Evolutionary conservation across 2,797 vertebrate genomes (phyloP).

Genomic region (Lepilemur ruficaudatus): DNA sequence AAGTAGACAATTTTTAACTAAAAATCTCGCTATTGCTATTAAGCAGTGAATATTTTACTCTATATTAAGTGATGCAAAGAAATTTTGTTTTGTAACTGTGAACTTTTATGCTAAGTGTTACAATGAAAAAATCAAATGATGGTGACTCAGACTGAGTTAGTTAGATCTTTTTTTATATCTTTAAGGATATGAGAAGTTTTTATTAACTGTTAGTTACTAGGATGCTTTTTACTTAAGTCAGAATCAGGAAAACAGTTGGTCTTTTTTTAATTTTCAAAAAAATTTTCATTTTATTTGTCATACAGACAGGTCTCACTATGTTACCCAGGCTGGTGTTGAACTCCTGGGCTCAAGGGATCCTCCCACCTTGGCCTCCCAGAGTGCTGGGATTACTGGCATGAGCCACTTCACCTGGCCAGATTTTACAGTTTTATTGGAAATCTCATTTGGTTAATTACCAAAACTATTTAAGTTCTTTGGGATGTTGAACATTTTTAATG

Average conservation of each 20-base stretch:
- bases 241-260: conserved; percentile 14
- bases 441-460: conserved; percentile 23
- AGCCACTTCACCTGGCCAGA: background rate
- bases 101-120: background rate
- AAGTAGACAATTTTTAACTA: conserved; percentile 20
- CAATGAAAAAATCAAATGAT: conserved; percentile 14
- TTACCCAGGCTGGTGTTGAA: too few species aligned
- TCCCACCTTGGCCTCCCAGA: too few species aligned
- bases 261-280: background rate
- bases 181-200: conserved; percentile 22
- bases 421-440: conserved; percentile 33
- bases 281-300: background rate
- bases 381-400: too few species aligned
- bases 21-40: conserved; percentile 27
- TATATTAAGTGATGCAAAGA: background rate
- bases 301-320: too few species aligned
- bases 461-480: conserved; percentile 2
- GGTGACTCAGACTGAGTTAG: background rate
- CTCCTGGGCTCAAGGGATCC: too few species aligned
- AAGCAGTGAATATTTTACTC: background rate
- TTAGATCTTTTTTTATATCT: conserved; percentile 12
- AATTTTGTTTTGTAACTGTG: conserved; percentile 17
- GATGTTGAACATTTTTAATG: background rate
- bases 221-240: background rate
- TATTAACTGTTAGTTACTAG: background rate